Evolutionary conservation across 2,113 vertebrate genomes (phyloP).

Genomic region (Silurus meridionalis): DNA sequence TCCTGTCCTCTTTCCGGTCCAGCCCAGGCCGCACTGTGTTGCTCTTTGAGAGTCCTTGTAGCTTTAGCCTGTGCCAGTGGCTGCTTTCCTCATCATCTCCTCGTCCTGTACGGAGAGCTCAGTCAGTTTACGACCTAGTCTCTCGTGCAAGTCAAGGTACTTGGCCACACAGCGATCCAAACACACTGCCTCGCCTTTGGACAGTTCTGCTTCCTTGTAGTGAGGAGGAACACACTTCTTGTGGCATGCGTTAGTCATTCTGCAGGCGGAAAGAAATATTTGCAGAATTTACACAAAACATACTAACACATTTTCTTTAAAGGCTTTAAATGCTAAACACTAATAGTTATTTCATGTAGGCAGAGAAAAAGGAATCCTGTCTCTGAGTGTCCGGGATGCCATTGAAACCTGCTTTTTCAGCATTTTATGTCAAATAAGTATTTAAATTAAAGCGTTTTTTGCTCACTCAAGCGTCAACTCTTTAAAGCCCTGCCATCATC

Average conservation of each 20-base stretch:
- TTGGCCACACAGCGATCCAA: slow-evolving; percentile 96
- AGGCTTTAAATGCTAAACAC: neutral
- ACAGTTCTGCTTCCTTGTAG: slow-evolving; percentile 93
- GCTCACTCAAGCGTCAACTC: neutral
- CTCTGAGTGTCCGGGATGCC: neutral
- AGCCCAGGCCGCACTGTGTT: slow-evolving; percentile 3
- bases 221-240: slow-evolving; percentile 91
- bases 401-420: neutral
- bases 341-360: too few species aligned
- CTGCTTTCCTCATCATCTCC: slow-evolving; percentile 86
- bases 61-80: slow-evolving; percentile 70
- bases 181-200: slow-evolving; percentile 92
- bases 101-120: slow-evolving; percentile 94
- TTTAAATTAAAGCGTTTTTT: neutral
- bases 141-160: slow-evolving; percentile 94
- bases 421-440: neutral
- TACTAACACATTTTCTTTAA: too few species aligned
- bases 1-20: slow-evolving; percentile 5
- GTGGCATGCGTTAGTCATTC: slow-evolving; percentile 96
- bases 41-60: neutral
- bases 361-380: neutral
- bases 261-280: slow-evolving; percentile 53
- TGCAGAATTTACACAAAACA: neutral
- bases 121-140: slow-evolving; percentile 89
- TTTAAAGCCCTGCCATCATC: neutral